phyloP scores from a whole-genome alignment of 2,797 vertebrate genomes.

The Pteropus rufus region DNA sequence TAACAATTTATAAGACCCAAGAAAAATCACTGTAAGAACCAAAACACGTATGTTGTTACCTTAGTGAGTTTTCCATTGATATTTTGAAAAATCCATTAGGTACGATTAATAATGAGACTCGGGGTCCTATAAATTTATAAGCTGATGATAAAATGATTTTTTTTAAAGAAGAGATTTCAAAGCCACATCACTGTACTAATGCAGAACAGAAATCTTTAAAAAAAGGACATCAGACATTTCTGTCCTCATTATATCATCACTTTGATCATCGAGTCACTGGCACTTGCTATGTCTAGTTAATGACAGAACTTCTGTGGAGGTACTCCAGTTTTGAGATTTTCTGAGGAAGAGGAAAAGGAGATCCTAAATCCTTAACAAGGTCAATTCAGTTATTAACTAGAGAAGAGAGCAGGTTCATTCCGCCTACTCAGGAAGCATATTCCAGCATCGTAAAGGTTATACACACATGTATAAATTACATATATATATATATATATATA shows the following conservation, averaged over 20 bases:
- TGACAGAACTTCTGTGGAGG: background rate
- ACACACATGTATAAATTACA: background rate
- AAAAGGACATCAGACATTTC: background rate
- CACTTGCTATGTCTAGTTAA: background rate
- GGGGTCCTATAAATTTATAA: background rate
- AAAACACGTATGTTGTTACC: background rate
- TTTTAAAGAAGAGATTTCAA: constrained; percentile 7
- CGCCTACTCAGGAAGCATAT: background rate
- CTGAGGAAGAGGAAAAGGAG: background rate
- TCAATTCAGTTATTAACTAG: constrained; percentile 22
- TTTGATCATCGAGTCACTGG: constrained; percentile 1
- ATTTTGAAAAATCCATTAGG: background rate
- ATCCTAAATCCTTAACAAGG: constrained; percentile 42
- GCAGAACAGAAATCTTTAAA: background rate
- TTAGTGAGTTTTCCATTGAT: background rate
- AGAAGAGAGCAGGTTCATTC: constrained; percentile 23
- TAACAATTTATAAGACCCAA: background rate
- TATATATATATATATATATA: background rate
- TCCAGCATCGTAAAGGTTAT: background rate
- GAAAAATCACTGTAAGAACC: background rate
- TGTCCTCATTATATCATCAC: background rate
- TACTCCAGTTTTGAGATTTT: background rate
- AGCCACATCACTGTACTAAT: background rate
- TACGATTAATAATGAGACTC: background rate
- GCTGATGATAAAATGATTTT: background rate